Conservation (phyloP, 2,888 invertebrate species). For the Phyto melanocephala region DNA sequence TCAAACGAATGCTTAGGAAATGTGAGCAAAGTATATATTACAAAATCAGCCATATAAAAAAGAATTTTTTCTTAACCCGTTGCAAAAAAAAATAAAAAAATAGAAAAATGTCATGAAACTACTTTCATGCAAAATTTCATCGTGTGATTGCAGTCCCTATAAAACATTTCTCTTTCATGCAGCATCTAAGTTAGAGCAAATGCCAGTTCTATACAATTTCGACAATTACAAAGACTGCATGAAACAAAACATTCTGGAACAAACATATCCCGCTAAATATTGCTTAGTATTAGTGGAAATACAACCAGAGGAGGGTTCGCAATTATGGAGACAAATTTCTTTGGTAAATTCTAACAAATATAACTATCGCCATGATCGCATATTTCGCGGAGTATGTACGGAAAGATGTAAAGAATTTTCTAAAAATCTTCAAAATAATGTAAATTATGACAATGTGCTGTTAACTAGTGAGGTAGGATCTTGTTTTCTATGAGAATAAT, state of each 20-base stretch:
- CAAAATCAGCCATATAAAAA: no score
- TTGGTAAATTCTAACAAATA: slow-evolving; percentile 66
- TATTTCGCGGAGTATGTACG: slow-evolving; percentile 72
- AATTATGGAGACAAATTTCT: slow-evolving; percentile 71
- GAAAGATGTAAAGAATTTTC: slow-evolving; percentile 65
- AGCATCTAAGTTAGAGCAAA: slow-evolving; percentile 65
- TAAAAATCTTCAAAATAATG: not conserved
- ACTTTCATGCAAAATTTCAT: no score
- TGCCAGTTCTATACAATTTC: slow-evolving; percentile 71
- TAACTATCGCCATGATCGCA: slow-evolving; percentile 71
- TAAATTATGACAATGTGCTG: not conserved
- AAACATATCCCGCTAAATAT: slow-evolving; percentile 65
- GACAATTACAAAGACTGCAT: slow-evolving; percentile 74
- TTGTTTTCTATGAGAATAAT: not conserved
- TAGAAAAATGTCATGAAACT: no score
- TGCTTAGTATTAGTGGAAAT: slow-evolving; percentile 73
- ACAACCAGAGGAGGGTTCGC: slow-evolving; percentile 68
- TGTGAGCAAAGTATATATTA: no score
- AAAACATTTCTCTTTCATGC: not conserved
- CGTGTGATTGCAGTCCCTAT: no score
- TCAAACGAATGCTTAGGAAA: no score
- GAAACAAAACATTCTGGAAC: slow-evolving; percentile 70
- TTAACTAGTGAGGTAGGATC: slow-evolving; percentile 65
- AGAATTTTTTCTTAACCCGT: no score
- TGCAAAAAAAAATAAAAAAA: no score